Conservation (phyloP, 2,113 vertebrate genomes). For the Chunga burmeisteri region DNA sequence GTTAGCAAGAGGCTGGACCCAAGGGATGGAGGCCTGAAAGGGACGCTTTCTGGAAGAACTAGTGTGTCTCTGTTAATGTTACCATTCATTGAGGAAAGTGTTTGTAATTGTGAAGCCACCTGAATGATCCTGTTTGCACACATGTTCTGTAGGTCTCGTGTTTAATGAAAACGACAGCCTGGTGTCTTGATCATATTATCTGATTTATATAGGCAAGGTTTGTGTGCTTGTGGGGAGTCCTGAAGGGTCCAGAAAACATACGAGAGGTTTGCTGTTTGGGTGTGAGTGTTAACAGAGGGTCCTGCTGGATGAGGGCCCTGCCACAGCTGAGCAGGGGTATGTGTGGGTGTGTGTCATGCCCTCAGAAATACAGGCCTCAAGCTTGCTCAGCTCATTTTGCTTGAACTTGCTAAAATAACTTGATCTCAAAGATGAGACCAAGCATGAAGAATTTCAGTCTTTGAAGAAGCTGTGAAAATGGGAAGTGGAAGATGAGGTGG, state of each 20-base stretch:
- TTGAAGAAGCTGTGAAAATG: background rate
- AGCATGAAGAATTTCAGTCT: background rate
- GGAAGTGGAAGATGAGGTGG: background rate
- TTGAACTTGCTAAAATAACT: background rate
- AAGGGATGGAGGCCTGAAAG: background rate
- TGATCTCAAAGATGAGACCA: background rate
- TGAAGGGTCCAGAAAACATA: background rate
- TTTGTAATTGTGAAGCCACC: background rate
- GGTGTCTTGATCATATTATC: background rate
- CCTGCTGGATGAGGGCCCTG: background rate
- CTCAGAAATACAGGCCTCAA: background rate
- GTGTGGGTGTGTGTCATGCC: rapidly evolving
- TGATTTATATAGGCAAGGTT: background rate
- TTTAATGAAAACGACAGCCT: background rate
- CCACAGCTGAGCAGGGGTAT: background rate
- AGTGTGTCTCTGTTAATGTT: background rate
- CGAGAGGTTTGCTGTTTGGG: background rate
- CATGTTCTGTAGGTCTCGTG: background rate
- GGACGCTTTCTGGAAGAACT: background rate
- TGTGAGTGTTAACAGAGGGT: background rate
- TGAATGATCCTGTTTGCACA: background rate
- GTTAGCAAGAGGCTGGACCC: background rate
- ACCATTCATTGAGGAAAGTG: background rate
- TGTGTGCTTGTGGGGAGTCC: background rate
- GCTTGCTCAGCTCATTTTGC: background rate